Evolutionary conservation across 2,113 vertebrate species (phyloP).

Genomic region (Amazona guildingii): DNA sequence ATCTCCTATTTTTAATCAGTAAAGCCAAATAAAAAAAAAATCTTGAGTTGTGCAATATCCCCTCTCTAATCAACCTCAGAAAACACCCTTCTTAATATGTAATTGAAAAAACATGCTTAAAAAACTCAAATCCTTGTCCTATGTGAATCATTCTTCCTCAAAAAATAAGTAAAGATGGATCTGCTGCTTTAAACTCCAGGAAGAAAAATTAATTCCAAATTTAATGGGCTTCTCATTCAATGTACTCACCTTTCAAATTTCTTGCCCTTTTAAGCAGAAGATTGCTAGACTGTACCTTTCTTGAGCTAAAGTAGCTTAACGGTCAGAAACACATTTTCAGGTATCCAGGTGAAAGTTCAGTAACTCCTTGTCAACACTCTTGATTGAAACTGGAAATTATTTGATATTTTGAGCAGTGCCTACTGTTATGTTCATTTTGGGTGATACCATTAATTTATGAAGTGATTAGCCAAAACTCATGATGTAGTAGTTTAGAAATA

Average conservation of each 20-base stretch:
- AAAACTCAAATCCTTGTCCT: accelerated
- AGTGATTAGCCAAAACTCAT: not conserved
- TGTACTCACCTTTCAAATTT: not conserved
- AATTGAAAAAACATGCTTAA: not conserved
- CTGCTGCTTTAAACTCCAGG: not conserved
- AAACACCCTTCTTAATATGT: not conserved
- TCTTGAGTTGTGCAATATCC: accelerated
- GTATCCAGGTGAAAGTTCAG: not conserved
- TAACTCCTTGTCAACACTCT: not conserved
- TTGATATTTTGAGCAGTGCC: not conserved
- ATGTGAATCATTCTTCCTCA: not conserved
- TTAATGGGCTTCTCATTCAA: not conserved
- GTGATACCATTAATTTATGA: not conserved
- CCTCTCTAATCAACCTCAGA: not conserved
- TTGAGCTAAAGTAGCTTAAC: not conserved
- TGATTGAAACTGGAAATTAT: not conserved
- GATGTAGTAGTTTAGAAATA: not conserved
- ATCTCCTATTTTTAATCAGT: not conserved
- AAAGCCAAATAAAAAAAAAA: not conserved
- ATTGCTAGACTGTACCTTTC: not conserved
- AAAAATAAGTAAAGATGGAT: not conserved
- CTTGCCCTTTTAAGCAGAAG: not conserved
- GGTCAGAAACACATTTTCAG: not conserved
- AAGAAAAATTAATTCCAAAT: not conserved
- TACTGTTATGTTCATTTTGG: not conserved